Evolutionary conservation across 2,797 vertebrate species (phyloP), one percentile per base, ranked within the genome.

Genomic region (Onychomys leucogaster): DNA sequence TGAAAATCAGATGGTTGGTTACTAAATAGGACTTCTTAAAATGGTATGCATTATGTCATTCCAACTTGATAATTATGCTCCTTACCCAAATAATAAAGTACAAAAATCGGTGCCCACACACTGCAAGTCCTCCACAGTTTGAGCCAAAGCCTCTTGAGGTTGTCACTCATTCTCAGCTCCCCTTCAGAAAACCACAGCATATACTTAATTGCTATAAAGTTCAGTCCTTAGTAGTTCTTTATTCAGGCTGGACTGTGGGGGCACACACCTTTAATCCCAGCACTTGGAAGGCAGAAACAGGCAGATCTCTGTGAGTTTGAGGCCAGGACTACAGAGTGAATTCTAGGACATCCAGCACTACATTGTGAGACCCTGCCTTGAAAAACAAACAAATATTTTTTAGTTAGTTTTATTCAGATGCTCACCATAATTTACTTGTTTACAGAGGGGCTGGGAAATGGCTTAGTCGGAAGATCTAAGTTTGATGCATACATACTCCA

Each of bases 11-110:
- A 5, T 96, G 55, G 32, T 80, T 88, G 27, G 67, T 84, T 84
- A 96, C 71, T 84, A 4, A 52, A 14, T 89, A 61, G 81, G 37
- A 89, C 67, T 77, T 93, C 43, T 95, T 94, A 76, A 96, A 91
- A 57, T 34, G n/a, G 13, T 89, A 14, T 75, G 25, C 57, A 2
- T 93, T 89, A 75, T 94, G 43, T 85, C 27, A 85, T 23, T 63
- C 34, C n/a, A 11, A 94, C 96, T 96, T 90, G 43, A 49, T 92
- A 84, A 81, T 69, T 27, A 69, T 1, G 32, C 19, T 85, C 21
- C n/a, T 94, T 89, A 46, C 43, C 34, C 41, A 91, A 17, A 85
- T 88, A 84, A 75, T 73, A 46, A 84, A 92, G 13, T 95, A 94
- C 14, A 95, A 16, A 89, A 92, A 63, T 91, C 46, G 94, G 93